A percentile compares a stretch with the other conserved stretches of the same genome.
Evolutionary conservation across 92 coral and sea anemone species (phyloP).

Genomic region (Galaxea fascicularis): DNA sequence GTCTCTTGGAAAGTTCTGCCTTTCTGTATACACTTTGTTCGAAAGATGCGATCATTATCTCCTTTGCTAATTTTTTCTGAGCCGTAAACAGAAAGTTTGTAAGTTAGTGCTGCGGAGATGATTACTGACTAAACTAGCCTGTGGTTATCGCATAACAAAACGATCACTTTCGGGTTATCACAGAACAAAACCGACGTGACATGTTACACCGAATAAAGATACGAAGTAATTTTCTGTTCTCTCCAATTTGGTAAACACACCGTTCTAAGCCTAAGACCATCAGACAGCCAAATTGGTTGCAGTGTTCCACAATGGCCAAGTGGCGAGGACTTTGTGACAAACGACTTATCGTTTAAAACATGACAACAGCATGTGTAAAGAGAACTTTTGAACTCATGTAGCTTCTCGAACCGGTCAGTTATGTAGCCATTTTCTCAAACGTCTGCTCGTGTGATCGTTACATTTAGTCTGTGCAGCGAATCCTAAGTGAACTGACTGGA

Average conservation of each 20-base stretch:
- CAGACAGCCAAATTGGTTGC: neutral
- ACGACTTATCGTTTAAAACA: neutral
- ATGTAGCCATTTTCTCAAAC: no score
- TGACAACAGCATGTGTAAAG: neutral
- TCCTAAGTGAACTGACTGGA: no score
- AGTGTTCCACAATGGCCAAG: neutral
- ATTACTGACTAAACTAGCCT: neutral
- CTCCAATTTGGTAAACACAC: neutral
- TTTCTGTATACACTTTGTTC: neutral
- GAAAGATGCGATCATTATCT: neutral
- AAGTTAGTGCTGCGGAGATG: neutral
- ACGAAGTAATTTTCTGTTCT: slow-evolving; percentile 10
- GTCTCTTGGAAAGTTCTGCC: neutral
- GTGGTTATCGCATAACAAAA: neutral
- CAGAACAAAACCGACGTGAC: neutral
- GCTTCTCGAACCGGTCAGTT: neutral
- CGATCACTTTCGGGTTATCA: neutral
- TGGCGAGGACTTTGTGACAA: neutral
- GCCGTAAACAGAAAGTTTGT: neutral
- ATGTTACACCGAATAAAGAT: neutral
- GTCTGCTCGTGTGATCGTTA: no score
- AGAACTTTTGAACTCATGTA: neutral
- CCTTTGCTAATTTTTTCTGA: neutral
- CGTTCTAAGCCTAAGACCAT: neutral
- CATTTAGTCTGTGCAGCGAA: no score